Evolutionary conservation across 2,797 vertebrate genomes (phyloP).

Genomic region (Typhlichthys subterraneus): DNA sequence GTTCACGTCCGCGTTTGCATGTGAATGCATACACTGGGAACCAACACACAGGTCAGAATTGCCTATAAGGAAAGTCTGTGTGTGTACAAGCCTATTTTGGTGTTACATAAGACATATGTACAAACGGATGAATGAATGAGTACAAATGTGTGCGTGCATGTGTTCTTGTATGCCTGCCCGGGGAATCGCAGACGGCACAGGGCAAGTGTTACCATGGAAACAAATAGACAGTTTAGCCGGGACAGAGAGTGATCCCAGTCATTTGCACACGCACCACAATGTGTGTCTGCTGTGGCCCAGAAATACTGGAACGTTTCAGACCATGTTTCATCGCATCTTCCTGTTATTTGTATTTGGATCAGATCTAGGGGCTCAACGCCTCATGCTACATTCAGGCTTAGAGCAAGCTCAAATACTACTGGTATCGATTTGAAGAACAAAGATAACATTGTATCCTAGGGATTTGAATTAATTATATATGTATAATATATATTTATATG

Average conservation of each 20-base stretch:
- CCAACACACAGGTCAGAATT: background rate
- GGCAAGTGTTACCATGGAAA: conserved; percentile 25
- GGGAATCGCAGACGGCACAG: background rate
- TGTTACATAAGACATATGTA: background rate
- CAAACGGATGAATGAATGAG: background rate
- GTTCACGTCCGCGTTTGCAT: background rate
- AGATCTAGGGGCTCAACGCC: background rate
- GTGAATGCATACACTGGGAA: background rate
- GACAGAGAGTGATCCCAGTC: conserved; percentile 5
- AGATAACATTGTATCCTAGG: background rate
- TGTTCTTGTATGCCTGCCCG: background rate
- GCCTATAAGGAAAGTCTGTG: background rate
- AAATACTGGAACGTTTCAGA: no score
- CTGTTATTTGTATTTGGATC: no score
- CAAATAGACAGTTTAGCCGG: conserved; percentile 30
- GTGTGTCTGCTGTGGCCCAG: background rate
- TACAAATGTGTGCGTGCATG: background rate
- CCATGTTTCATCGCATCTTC: no score
- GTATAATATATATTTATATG: no score
- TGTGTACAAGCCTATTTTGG: background rate
- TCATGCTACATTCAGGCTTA: no score
- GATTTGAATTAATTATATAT: no score
- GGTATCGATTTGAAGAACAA: background rate
- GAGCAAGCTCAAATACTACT: background rate
- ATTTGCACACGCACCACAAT: conserved; percentile 4